These are phyloP conservation scores for Apeira syringaria DNA, from an alignment of 2,888 invertebrate genomes.

Conservation along the genomic window DNA sequence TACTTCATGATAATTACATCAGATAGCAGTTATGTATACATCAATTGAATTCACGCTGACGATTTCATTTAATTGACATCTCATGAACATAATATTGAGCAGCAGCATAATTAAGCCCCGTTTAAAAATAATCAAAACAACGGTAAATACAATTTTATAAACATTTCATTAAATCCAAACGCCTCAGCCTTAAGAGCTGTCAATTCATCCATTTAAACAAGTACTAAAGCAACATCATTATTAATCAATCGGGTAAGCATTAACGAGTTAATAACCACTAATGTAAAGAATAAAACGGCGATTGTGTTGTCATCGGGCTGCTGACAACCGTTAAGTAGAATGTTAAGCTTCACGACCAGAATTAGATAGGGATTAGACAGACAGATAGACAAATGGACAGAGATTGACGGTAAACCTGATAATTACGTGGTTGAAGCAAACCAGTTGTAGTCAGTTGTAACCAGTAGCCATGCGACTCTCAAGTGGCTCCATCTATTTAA, in stretches of 20 bases:
- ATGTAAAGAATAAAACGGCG: constrained; percentile 24
- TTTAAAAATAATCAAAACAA: not conserved
- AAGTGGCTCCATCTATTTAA: not conserved
- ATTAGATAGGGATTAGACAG: constrained; percentile 48
- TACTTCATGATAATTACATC: too few species aligned
- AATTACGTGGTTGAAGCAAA: constrained; percentile 28
- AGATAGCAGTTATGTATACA: too few species aligned
- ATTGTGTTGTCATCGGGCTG: constrained; percentile 28
- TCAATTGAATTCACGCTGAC: too few species aligned
- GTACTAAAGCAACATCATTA: constrained; percentile 16
- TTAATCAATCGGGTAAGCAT: constrained; percentile 20
- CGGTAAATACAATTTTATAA: not conserved
- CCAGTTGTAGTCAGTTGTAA: too few species aligned
- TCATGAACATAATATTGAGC: too few species aligned
- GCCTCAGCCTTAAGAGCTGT: constrained; percentile 6
- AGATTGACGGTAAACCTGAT: constrained; percentile 44
- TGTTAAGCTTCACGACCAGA: constrained; percentile 40
- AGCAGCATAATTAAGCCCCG: not conserved
- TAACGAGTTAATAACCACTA: constrained; percentile 16
- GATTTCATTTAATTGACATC: too few species aligned
- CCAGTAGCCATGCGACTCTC: constrained; percentile 10
- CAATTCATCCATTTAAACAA: constrained; percentile 16
- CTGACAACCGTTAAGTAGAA: constrained; percentile 35
- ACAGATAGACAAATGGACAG: constrained; percentile 49
- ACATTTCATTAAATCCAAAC: constrained; percentile 5